These are phyloP conservation scores for Actinopyga echinites DNA, from an alignment of 53 echinoderm and acorn worm genomes.

Conservation along the genomic window DNA sequence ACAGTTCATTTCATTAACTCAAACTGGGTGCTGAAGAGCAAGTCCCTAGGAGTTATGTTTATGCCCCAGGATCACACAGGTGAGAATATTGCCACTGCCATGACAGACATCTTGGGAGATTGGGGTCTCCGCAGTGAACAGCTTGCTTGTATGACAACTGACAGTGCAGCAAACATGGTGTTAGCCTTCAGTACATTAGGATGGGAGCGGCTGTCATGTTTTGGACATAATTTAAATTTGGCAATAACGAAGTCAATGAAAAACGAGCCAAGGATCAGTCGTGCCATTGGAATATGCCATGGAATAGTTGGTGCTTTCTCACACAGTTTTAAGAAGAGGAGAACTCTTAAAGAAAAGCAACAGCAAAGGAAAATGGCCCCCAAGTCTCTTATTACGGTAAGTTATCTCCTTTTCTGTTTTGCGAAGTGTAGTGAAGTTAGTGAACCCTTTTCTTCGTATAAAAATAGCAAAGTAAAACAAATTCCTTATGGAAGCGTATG, in stretches of 20 bases:
- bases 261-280: background rate
- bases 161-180: slow-evolving; percentile 45
- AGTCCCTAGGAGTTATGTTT: slow-evolving; percentile 31
- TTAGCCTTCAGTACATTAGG: slow-evolving; percentile 1
- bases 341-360: background rate
- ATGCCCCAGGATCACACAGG: slow-evolving; percentile 42
- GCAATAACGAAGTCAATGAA: slow-evolving; percentile 10
- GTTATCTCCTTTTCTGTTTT: background rate
- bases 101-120: background rate
- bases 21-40: slow-evolving; percentile 21
- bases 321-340: background rate
- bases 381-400: background rate
- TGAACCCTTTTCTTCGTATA: background rate
- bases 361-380: background rate
- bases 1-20: slow-evolving; percentile 43
- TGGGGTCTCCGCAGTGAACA: slow-evolving; percentile 42
- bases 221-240: slow-evolving; percentile 18
- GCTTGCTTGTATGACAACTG: slow-evolving; percentile 43
- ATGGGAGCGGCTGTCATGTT: background rate
- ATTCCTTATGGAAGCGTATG: too few species aligned
- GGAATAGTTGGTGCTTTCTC: slow-evolving; percentile 18
- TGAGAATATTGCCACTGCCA: background rate
- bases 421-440: background rate
- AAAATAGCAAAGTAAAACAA: too few species aligned
- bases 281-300: slow-evolving; percentile 11